Percentiles rank a stretch among this genome's conserved stretches.
Evolutionary conservation across 2,113 vertebrate genomes (phyloP).

Genomic region (Azemiops feae): DNA sequence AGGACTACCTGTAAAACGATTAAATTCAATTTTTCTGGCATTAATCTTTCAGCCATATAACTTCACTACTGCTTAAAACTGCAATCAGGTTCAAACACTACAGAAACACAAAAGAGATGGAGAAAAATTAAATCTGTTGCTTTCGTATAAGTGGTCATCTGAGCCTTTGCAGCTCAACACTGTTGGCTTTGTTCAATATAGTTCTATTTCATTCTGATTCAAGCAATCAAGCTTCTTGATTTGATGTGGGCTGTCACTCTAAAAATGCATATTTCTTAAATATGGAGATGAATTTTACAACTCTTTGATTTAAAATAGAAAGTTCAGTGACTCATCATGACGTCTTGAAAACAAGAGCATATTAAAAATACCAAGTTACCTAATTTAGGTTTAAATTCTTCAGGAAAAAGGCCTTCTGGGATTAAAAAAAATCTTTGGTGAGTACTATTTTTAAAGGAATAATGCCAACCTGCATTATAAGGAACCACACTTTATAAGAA

Average conservation of each 20-base stretch:
- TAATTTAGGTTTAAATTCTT: background rate
- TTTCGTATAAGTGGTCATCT: background rate
- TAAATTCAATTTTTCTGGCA: background rate
- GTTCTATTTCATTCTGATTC: background rate
- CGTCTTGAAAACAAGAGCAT: background rate
- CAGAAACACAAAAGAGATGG: background rate
- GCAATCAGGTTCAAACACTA: background rate
- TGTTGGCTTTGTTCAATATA: background rate
- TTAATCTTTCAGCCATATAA: background rate
- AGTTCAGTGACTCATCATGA: background rate
- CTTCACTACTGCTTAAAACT: background rate
- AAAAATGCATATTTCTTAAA: background rate
- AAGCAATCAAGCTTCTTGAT: background rate
- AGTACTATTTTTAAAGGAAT: background rate
- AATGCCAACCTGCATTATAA: background rate
- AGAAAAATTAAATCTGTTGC: background rate
- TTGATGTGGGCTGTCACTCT: background rate
- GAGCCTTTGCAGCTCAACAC: background rate
- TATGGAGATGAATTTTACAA: background rate
- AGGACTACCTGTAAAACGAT: background rate
- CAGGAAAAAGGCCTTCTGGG: background rate
- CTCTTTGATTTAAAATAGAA: background rate
- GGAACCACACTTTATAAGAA: background rate
- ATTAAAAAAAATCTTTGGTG: background rate
- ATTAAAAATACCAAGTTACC: background rate